Conservation (phyloP, 1,140 invertebrate species). For the Parasteatoda tepidariorum region DNA sequence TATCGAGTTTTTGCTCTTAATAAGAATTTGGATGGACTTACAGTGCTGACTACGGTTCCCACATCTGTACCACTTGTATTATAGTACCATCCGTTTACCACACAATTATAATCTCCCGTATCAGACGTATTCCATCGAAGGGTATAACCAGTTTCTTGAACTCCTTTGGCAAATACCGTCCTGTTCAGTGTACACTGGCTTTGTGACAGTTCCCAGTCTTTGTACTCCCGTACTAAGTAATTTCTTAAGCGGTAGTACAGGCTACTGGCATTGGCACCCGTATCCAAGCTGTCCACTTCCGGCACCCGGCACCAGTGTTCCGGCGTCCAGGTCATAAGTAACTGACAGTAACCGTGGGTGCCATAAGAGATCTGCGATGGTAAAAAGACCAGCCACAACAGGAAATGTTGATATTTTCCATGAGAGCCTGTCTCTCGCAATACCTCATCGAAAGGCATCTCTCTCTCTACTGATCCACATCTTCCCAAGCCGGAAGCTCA, state of each 20-base stretch:
- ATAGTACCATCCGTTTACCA: slow-evolving; percentile 43
- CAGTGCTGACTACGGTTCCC: slow-evolving; percentile 27
- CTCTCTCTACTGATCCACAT: slow-evolving; percentile 22
- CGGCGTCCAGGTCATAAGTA: slow-evolving; percentile 80
- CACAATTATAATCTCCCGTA: background rate
- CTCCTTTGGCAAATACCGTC: slow-evolving; percentile 21
- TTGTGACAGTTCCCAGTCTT: slow-evolving; percentile 32
- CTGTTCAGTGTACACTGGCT: slow-evolving; percentile 44
- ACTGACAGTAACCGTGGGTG: slow-evolving; percentile 90
- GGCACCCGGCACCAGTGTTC: slow-evolving; percentile 76
- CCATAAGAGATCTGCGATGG: slow-evolving; percentile 89
- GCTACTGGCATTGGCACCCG: background rate
- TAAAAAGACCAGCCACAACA: slow-evolving; percentile 86
- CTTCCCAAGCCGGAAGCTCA: background rate
- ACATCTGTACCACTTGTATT: slow-evolving; percentile 23
- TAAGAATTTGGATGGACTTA: slow-evolving; percentile 3
- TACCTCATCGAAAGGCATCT: slow-evolving; percentile 85
- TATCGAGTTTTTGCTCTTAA: too few relatives aligned
- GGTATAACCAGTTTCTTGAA: slow-evolving; percentile 5
- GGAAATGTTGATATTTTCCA: slow-evolving; percentile 86
- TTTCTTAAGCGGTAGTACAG: slow-evolving; percentile 10
- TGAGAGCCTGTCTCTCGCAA: slow-evolving; percentile 87
- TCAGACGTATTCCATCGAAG: slow-evolving; percentile 17
- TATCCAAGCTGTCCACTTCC: background rate
- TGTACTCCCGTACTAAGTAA: slow-evolving; percentile 47